Evolutionary conservation across 2,888 invertebrate species (phyloP), one percentile per base, ranked within the genome.

Genomic region (Machimus atricapillus): DNA sequence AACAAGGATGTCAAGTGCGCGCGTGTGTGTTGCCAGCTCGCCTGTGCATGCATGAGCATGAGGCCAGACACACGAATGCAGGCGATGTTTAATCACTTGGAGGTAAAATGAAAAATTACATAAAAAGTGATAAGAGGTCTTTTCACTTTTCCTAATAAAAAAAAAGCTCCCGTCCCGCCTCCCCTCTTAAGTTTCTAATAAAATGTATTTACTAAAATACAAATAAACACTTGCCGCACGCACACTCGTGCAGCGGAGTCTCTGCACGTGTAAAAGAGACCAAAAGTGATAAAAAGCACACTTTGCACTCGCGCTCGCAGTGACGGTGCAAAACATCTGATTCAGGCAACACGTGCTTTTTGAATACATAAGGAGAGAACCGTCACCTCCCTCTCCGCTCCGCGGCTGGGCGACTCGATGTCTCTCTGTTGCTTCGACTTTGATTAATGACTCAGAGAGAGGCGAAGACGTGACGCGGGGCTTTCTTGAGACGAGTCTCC

Each of bases 1-100:
- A 82, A 82, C 66, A 14, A 58, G 52, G 82, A 66, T 82, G 66
- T 82, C 82, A 82, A 82, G 82, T 82, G 58, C 31, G 37, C 82
- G 19, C 23, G 58, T 82, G 82, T 76, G 27, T 76, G 37, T 19
- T 76, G 37, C n/a, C n/a, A 16, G 40, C 40, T 66, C 66, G 19
- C 66, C 23, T 12, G 34, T 76, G 76, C 76, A 37, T 76, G 8
- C 8, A 76, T 37, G 76, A n/a, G 12, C 27, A n/a, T n/a, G 34
- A 27, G 27, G 1, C 14, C 34, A 14, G 76, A 76, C 34, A 76
- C 76, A 76, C 76, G 6, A 76, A 4, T 37, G 76, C n/a, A 19
- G 43, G 1, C 43, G 23, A 34, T 81, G 31, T 81, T 81, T 52
- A 81, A 81, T 81, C 81, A 46, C 56, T 56, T 81, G 46, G 19